These are phyloP conservation scores for Ailuropoda melanoleuca DNA, from an alignment of 2,113 vertebrate species.

Conservation along the genomic window DNA sequence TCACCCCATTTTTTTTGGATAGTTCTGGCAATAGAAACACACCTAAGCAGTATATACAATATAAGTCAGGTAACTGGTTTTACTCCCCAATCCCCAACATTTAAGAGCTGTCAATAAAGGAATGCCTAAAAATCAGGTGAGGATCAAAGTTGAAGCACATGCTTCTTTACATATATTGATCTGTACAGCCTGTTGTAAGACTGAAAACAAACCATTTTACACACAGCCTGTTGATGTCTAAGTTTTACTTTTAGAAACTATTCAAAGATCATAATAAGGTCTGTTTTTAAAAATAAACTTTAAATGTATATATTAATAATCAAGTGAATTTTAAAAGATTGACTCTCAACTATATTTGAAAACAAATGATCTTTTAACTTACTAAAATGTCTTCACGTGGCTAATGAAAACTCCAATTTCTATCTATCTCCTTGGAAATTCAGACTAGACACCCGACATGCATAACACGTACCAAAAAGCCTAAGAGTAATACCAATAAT, in stretches of 20 bases:
- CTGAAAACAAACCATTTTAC: not conserved
- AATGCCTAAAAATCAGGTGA: conserved; percentile 71
- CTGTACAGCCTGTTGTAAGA: not conserved
- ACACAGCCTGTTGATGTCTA: not conserved
- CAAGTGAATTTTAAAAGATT: not conserved
- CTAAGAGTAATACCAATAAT: conserved; percentile 32
- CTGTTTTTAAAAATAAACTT: conserved; percentile 29
- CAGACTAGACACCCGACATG: not conserved
- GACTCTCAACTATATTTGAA: not conserved
- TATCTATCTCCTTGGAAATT: not conserved
- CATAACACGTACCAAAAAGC: not conserved
- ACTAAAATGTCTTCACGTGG: not conserved
- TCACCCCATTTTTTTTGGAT: conserved; percentile 74
- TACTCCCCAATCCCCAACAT: not conserved
- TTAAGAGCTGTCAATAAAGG: conserved; percentile 71
- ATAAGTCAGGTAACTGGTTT: conserved; percentile 65
- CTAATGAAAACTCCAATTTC: conserved; percentile 6
- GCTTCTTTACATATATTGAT: not conserved
- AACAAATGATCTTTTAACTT: not conserved
- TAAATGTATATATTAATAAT: conserved; percentile 30
- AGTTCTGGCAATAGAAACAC: conserved; percentile 75
- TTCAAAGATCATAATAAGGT: not conserved
- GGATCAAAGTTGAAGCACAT: not conserved
- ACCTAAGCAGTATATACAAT: conserved; percentile 69
- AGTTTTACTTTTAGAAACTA: conserved; percentile 41